Percentiles rank a stretch among this genome's conserved stretches.
These are phyloP conservation scores for Trematocara stigmaticum DNA, from an alignment of 2,113 vertebrate species.

Conservation along the genomic window DNA sequence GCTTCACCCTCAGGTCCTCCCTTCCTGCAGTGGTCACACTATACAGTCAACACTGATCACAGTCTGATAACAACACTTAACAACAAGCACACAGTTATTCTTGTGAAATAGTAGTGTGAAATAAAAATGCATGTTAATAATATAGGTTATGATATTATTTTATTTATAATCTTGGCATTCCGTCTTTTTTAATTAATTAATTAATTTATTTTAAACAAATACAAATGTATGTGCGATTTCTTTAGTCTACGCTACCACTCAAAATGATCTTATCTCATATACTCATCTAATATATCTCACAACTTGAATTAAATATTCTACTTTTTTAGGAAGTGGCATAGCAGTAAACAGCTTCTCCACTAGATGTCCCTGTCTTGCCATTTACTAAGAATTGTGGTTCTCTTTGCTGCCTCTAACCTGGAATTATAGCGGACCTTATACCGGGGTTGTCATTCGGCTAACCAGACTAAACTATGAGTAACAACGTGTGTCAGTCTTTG, in stretches of 20 bases:
- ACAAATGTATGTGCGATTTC: not conserved
- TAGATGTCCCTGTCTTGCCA: conserved; percentile 19
- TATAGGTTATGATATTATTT: not conserved
- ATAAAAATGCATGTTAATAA: not conserved
- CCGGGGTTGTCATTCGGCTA: not conserved
- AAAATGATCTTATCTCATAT: not conserved
- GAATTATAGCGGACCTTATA: not conserved
- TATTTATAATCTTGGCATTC: not conserved
- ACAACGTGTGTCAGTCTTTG: not conserved
- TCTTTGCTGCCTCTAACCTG: not conserved
- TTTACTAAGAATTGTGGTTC: not conserved
- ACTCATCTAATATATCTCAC: not conserved
- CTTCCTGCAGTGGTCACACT: not conserved
- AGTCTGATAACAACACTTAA: not conserved
- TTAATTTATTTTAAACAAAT: not conserved
- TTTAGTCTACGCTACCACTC: not conserved
- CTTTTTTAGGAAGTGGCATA: not conserved
- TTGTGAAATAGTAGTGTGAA: not conserved
- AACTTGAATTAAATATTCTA: not conserved
- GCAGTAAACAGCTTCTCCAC: not conserved
- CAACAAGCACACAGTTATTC: not conserved
- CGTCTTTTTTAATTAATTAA: rapidly evolving
- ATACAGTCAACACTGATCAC: not conserved
- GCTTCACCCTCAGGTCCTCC: not conserved
- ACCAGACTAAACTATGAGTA: not conserved